A percentile compares a stretch with the other conserved stretches of the same genome.
These are phyloP conservation scores for Gibbula magus DNA, from an alignment of 2,888 invertebrate genomes.

Conservation along the genomic window DNA sequence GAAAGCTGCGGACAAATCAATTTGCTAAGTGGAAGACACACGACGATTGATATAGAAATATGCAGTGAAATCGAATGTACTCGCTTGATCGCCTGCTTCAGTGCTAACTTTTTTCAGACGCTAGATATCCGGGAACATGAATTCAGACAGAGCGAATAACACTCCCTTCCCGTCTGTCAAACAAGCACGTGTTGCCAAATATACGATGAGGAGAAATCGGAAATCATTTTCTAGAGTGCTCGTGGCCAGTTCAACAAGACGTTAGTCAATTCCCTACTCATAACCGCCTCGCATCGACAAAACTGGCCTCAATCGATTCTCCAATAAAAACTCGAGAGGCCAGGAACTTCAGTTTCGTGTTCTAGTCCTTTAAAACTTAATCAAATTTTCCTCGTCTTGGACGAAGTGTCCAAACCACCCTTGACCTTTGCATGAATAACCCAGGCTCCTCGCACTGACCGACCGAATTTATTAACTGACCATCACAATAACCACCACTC, in stretches of 20 bases:
- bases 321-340: not conserved
- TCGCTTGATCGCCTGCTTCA: no score
- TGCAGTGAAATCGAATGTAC: no score
- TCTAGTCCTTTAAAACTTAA: not conserved
- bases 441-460: not conserved
- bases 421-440: not conserved
- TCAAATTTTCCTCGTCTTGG: not conserved
- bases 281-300: not conserved
- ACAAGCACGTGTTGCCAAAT: not conserved
- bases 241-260: not conserved
- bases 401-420: not conserved
- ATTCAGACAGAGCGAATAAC: no score
- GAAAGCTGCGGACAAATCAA: no score
- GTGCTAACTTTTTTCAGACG: no score
- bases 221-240: not conserved
- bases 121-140: no score
- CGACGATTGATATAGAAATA: no score
- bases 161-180: no score
- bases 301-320: not conserved
- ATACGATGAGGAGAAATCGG: not conserved
- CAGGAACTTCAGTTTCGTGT: not conserved
- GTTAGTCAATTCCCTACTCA: not conserved
- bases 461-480: constrained; percentile 9
- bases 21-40: no score
- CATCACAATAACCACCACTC: constrained; percentile 9